Conservation (phyloP, 1,140 invertebrate species). For the Nymphalis io region DNA sequence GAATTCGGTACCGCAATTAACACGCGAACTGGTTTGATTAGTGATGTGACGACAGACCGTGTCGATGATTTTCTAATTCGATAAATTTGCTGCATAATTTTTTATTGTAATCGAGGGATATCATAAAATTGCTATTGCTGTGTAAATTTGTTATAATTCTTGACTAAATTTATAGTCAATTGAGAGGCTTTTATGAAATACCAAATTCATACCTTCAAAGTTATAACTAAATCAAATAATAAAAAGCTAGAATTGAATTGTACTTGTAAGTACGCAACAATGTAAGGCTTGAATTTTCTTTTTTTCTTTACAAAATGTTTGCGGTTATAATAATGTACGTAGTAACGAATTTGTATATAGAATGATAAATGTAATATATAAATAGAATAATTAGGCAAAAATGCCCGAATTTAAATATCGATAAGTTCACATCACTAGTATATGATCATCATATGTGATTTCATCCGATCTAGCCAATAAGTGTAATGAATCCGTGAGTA, state of each 20-base stretch:
- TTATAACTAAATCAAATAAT: no score
- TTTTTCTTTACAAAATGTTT: no score
- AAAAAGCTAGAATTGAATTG: no score
- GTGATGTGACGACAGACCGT: slow-evolving; percentile 42
- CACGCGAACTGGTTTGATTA: slow-evolving; percentile 71
- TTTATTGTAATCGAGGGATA: neutral
- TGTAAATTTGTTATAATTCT: no score
- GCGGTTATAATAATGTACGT: no score
- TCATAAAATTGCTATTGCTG: neutral
- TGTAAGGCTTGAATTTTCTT: no score
- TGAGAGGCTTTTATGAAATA: no score
- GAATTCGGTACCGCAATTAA: slow-evolving; percentile 78
- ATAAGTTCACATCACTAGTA: slow-evolving; percentile 53
- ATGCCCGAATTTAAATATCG: slow-evolving; percentile 36
- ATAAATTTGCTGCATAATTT: neutral
- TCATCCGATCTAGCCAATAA: slow-evolving; percentile 74
- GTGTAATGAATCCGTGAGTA: slow-evolving; percentile 76
- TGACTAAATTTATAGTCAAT: no score
- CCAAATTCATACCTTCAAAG: no score
- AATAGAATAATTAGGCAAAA: neutral
- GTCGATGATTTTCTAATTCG: slow-evolving; percentile 19
- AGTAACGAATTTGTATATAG: no score
- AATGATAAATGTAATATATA: no score
- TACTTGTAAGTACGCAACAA: no score
- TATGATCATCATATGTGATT: slow-evolving; percentile 64